Evolutionary conservation across 1,140 invertebrate genomes (phyloP).

Genomic region (Cydia fagiglandana): DNA sequence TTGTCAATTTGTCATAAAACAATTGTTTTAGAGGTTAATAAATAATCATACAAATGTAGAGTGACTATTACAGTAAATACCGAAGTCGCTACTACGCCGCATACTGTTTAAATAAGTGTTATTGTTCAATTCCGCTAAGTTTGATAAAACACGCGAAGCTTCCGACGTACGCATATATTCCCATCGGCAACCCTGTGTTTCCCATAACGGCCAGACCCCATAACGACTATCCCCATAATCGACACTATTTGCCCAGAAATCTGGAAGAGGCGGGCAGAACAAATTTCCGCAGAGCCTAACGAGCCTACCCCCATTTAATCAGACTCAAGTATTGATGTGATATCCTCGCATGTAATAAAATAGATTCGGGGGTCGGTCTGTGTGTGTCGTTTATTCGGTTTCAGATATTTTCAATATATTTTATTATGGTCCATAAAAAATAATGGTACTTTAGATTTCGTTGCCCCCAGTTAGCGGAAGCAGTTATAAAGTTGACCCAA

Average conservation of each 20-base stretch:
- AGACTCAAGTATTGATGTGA: constrained; percentile 65
- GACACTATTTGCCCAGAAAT: constrained; percentile 59
- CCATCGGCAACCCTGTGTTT: constrained; percentile 12
- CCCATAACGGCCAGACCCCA: constrained; percentile 22
- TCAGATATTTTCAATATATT: constrained; percentile 4
- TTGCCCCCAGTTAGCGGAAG: background rate
- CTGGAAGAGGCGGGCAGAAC: constrained; percentile 58
- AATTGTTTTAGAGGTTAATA: too few species aligned
- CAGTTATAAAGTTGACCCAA: too few species aligned
- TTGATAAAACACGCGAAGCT: too few species aligned
- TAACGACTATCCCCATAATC: constrained; percentile 40
- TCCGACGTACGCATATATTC: background rate
- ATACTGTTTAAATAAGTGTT: too few species aligned
- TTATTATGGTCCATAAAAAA: constrained; percentile 7
- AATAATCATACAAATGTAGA: too few species aligned
- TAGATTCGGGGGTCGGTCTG: constrained; percentile 24
- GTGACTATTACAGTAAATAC: too few species aligned
- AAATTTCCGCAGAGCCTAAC: constrained; percentile 65
- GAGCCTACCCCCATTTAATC: constrained; percentile 67
- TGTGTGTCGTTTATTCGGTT: constrained; percentile 19
- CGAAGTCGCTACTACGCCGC: too few species aligned
- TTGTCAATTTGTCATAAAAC: too few species aligned
- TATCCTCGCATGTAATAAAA: constrained; percentile 40
- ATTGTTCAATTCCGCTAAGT: too few species aligned
- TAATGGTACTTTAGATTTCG: background rate